These are phyloP conservation scores for Brachionus manjavacas DNA, from an alignment of 1,140 invertebrate species.

Conservation along the genomic window DNA sequence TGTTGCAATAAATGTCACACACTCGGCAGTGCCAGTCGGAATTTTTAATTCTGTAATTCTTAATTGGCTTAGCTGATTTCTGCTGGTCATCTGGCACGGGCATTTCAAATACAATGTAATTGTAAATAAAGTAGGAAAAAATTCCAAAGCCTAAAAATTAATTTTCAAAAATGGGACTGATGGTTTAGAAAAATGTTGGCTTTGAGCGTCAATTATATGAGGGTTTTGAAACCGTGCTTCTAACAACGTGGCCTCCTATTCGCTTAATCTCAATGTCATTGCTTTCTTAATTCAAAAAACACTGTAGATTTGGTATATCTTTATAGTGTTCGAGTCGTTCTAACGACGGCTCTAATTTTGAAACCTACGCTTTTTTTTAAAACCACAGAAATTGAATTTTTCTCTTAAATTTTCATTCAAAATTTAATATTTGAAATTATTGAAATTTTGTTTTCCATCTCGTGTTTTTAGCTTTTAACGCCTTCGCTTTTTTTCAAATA, in stretches of 20 bases:
- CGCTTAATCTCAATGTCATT: slow-evolving; percentile 3
- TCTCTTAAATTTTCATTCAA: background rate
- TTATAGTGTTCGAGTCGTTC: background rate
- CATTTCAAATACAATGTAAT: slow-evolving; percentile 19
- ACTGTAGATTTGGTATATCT: background rate
- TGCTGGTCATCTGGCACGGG: background rate
- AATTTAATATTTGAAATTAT: background rate
- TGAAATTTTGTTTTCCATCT: background rate
- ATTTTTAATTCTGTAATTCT: slow-evolving; percentile 32
- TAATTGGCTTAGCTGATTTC: background rate
- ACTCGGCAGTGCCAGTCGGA: background rate
- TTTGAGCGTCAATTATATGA: background rate
- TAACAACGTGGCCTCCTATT: slow-evolving; percentile 1
- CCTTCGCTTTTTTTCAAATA: background rate
- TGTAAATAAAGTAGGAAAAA: slow-evolving; percentile 10
- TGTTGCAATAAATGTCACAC: slow-evolving; percentile 36
- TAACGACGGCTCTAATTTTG: background rate
- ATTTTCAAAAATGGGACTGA: background rate
- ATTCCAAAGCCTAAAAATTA: background rate
- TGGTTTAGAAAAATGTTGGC: background rate
- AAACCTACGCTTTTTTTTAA: background rate
- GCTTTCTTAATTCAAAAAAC: background rate
- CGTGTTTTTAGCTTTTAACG: background rate
- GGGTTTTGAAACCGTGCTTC: background rate
- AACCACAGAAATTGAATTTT: background rate